These are phyloP conservation scores for Archilochus colubris DNA, from an alignment of 2,113 vertebrate species.

Conservation along the genomic window DNA sequence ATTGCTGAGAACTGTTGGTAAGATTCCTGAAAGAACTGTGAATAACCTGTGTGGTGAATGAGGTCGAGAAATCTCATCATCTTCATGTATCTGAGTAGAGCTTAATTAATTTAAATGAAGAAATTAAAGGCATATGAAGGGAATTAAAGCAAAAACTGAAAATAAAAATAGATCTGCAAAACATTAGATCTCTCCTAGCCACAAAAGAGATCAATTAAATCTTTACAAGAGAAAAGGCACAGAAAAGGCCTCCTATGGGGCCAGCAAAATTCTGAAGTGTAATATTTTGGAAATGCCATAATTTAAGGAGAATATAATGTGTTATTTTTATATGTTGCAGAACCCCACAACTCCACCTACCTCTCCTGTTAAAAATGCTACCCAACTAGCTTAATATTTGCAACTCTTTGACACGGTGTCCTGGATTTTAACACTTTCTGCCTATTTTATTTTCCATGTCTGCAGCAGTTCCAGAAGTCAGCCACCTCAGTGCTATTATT, in stretches of 20 bases:
- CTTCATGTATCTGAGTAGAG: background rate
- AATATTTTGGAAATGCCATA: slow-evolving; percentile 33
- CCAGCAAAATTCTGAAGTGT: slow-evolving; percentile 37
- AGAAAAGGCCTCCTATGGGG: slow-evolving; percentile 10
- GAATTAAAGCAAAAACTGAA: slow-evolving; percentile 24
- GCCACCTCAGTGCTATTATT: background rate
- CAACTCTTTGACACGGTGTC: background rate
- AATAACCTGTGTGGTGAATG: slow-evolving; percentile 39
- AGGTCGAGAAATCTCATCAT: slow-evolving; percentile 40
- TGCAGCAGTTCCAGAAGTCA: slow-evolving; percentile 2
- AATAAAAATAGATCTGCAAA: slow-evolving; percentile 64
- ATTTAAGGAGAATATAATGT: slow-evolving; percentile 37
- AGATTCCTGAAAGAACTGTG: slow-evolving; percentile 23
- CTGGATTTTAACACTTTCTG: slow-evolving; percentile 44
- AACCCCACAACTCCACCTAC: background rate
- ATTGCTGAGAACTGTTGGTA: slow-evolving; percentile 6
- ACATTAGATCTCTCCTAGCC: slow-evolving; percentile 7
- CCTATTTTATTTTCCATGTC: slow-evolving; percentile 22
- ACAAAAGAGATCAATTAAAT: slow-evolving; percentile 54
- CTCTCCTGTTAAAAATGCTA: slow-evolving; percentile 17
- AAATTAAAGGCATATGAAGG: slow-evolving; percentile 45
- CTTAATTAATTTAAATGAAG: slow-evolving; percentile 58
- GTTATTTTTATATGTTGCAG: slow-evolving; percentile 45
- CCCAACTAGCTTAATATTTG: background rate
- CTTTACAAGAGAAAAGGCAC: slow-evolving; percentile 15